phyloP scores from a whole-genome alignment of 2,113 vertebrate genomes.

The Poicephalus meyeri region DNA sequence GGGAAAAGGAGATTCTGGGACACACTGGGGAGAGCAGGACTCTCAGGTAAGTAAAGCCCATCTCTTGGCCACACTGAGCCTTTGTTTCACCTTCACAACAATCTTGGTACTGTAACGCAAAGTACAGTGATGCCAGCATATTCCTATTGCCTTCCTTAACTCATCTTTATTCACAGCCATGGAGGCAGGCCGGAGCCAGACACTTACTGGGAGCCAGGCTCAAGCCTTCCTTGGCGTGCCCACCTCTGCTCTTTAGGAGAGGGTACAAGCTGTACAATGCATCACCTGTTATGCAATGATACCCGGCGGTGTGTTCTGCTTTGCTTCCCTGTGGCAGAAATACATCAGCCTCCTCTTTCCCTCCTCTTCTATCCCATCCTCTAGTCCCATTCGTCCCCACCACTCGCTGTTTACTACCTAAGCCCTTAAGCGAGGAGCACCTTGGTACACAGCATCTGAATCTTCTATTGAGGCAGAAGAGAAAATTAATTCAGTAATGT shows the following conservation, averaged over 20 bases:
- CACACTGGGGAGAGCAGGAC: rapidly evolving
- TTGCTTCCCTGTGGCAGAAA: slow-evolving; percentile 33
- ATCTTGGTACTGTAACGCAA: slow-evolving; percentile 1
- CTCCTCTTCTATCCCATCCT: background rate
- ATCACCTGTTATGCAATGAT: slow-evolving; percentile 70
- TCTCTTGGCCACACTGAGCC: background rate
- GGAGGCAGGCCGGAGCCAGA: slow-evolving; percentile 51
- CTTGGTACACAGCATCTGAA: background rate
- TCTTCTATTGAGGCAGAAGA: background rate
- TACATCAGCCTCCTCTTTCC: background rate
- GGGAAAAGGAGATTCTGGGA: background rate
- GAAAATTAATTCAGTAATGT: background rate
- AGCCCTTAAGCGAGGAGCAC: background rate
- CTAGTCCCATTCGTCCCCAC: slow-evolving; percentile 1
- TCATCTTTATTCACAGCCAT: slow-evolving; percentile 1
- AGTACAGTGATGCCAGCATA: background rate
- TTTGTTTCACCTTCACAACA: slow-evolving; percentile 14
- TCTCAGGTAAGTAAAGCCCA: background rate
- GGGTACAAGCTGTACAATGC: slow-evolving; percentile 64
- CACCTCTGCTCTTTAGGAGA: slow-evolving; percentile 66
- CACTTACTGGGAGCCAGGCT: slow-evolving; percentile 57
- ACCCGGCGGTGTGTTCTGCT: slow-evolving; percentile 28
- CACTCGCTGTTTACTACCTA: background rate
- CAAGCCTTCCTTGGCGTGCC: slow-evolving; percentile 63
- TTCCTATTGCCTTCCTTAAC: slow-evolving; percentile 28